These are phyloP conservation scores for Clavelina lepadiformis DNA, from an alignment of 23 tunicate genomes.

Conservation along the genomic window DNA sequence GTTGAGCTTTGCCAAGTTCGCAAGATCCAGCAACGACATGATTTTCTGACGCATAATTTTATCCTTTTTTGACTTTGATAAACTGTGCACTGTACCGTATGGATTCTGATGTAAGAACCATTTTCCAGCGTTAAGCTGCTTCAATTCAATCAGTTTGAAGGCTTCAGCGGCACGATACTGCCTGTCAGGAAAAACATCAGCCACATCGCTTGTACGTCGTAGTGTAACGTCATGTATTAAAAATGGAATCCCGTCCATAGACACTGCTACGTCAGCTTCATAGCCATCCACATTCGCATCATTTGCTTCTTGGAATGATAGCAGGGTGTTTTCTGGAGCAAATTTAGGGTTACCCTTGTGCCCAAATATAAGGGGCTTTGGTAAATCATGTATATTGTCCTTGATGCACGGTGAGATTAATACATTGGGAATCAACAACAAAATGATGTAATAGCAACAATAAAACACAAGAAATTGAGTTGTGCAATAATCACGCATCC, in stretches of 20 bases:
- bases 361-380: constrained; percentile 22
- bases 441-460: background rate
- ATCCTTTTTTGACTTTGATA: constrained; percentile 20
- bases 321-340: constrained; percentile 22
- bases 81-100: constrained; percentile 7
- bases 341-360: constrained; percentile 21
- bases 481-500: background rate
- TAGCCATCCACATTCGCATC: constrained; percentile 25
- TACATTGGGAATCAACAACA: background rate
- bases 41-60: constrained; percentile 29
- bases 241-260: constrained; percentile 31
- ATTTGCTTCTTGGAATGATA: constrained; percentile 16
- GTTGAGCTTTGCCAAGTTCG: constrained; percentile 1
- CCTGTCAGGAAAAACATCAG: constrained; percentile 23
- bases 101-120: constrained; percentile 41
- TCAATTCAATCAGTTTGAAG: constrained; percentile 47
- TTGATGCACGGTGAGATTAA: constrained; percentile 14
- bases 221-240: constrained; percentile 25
- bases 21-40: constrained; percentile 21
- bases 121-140: constrained; percentile 43
- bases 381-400: background rate
- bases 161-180: constrained; percentile 16
- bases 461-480: background rate
- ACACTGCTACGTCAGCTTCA: constrained; percentile 37
- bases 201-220: constrained; percentile 40